phyloP scores from a whole-genome alignment of 2,113 vertebrate species.

The Campylomormyrus tamandua region DNA sequence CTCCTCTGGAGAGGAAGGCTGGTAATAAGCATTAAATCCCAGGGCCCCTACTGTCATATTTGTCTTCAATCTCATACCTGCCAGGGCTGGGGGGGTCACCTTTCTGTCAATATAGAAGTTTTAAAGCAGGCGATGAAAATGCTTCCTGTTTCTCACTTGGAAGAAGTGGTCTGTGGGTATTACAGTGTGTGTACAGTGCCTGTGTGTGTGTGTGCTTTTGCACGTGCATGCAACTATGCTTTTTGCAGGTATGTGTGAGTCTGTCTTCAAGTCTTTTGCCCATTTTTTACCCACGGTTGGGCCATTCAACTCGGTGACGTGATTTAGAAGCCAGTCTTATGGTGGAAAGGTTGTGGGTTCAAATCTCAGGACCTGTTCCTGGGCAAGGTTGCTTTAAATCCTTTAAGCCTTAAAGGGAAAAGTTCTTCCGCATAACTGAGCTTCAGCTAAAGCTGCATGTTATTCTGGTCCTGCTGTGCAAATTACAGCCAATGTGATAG shows the following conservation, averaged over 20 bases:
- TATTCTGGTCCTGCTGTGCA: background rate
- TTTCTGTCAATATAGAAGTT: conserved; percentile 10
- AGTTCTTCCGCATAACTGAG: background rate
- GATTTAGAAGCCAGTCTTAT: background rate
- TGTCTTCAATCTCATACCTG: conserved; percentile 10
- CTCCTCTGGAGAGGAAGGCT: background rate
- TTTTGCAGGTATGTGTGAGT: background rate
- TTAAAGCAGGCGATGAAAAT: background rate
- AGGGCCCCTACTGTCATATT: background rate
- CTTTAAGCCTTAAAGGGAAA: background rate
- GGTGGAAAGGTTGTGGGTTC: background rate
- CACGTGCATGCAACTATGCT: background rate
- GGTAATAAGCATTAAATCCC: conserved; percentile 18
- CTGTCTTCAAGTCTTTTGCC: background rate
- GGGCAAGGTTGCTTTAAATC: background rate
- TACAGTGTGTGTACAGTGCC: background rate
- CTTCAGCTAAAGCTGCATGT: background rate
- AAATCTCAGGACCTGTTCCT: background rate
- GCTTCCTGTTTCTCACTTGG: background rate
- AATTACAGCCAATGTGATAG: background rate
- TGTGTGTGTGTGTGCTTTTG: background rate
- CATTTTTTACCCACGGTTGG: background rate
- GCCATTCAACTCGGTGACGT: background rate
- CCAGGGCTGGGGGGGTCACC: conserved; percentile 2
- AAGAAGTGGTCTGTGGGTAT: background rate